phyloP scores from a whole-genome alignment of 2,888 invertebrate genomes.

The Hermodice carunculata region DNA sequence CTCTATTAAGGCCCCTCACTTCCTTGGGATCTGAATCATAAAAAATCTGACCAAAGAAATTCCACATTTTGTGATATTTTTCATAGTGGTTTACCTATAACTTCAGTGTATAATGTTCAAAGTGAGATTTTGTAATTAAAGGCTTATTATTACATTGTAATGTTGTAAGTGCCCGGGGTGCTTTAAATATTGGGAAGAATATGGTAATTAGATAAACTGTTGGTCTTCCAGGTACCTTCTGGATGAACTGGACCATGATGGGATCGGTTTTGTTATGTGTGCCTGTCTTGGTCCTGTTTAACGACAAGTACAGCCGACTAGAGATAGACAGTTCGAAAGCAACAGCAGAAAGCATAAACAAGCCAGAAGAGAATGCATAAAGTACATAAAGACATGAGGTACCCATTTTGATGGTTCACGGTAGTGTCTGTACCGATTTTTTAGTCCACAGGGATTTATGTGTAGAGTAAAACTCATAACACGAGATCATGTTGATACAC shows the following conservation, averaged over 20 bases:
- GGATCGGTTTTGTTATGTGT: conserved; percentile 40
- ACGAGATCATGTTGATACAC: no score
- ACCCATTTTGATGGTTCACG: no score
- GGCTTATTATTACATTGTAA: neutral
- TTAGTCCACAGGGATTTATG: no score
- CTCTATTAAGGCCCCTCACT: no score
- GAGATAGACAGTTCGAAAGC: conserved; percentile 29
- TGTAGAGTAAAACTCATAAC: no score
- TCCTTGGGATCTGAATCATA: no score
- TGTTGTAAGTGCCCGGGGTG: neutral
- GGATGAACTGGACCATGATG: conserved; percentile 57
- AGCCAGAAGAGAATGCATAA: no score
- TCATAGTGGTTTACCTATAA: neutral
- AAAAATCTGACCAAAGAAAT: neutral
- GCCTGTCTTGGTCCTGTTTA: conserved; percentile 24
- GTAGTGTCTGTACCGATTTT: no score
- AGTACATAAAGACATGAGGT: no score
- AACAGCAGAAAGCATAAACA: no score
- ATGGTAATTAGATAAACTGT: neutral
- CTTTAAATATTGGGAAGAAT: neutral
- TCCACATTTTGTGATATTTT: neutral
- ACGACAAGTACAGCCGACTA: conserved; percentile 28
- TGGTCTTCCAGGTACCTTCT: conserved; percentile 45
- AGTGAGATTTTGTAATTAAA: no score
- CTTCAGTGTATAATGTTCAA: no score